Base-by-base conservation (phyloP, 2,888 invertebrate species). In the Omphaloscelis lunosa region DNA sequence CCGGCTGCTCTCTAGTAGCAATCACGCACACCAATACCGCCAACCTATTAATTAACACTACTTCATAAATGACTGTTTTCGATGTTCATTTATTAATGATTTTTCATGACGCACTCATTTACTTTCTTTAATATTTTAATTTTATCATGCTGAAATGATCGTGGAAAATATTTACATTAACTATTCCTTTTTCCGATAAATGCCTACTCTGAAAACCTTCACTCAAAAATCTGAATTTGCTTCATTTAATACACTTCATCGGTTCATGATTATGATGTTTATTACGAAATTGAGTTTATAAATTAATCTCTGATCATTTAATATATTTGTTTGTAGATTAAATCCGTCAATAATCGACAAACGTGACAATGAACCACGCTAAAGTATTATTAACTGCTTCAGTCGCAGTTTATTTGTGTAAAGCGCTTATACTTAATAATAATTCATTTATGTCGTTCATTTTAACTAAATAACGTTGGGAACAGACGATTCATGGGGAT, bases 41-140 rank as follows among this genome's bases (percentile, higher is more conserved):
- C 59, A 2, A 39, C 69, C 53, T 63, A 79, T 78, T 85, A 83
- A 89, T 89, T 87, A 86, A 71, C 81, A 84, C 74, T 80, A 70
- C 77, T 80, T 82, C 68, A 81, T 80, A 75, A 77, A 78, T 58
- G 66, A 82, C 67, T 83, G 74, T 71, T 76, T 79, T 72, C 71
- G 68, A 84, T 75, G 48, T 80, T 81, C 80, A 83, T 83, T 80
- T 76, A 77, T 68, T 81, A 79, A 85, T 85, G 77, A 82, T 77
- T 77, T 86, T 75, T 72, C 66, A 75, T 84, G 72, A 75, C 27
- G 11, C 48, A 72, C 65, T 79, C 68, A 69, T 79, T 79, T 63
- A 67, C 73, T 77, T 48, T 72, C 12, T 70, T 80, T 73, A 63
- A 20, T 53, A 58, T 72, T 77, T 77, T 68, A 77, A 84, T 76